Conservation (phyloP, 2,797 vertebrate species). For the Hyperoplus immaculatus region DNA sequence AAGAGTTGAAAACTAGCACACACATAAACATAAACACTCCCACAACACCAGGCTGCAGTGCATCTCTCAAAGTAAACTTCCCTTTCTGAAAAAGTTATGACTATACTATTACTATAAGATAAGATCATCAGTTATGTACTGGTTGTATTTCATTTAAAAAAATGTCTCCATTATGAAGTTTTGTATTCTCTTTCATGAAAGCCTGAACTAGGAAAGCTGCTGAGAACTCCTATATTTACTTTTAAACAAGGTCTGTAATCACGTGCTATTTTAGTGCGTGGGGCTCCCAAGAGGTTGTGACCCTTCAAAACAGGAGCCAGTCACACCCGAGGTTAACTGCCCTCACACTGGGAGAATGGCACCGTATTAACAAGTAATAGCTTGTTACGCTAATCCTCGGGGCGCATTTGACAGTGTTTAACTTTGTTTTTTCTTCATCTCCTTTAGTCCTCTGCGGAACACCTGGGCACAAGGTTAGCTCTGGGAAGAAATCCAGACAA, state of each 20-base stretch:
- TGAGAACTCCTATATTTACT: slow-evolving; percentile 81
- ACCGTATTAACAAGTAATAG: slow-evolving; percentile 83
- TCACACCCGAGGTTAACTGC: slow-evolving; percentile 82
- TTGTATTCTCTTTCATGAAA: slow-evolving; percentile 40
- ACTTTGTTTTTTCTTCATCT: slow-evolving; percentile 69
- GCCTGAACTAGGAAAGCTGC: slow-evolving; percentile 60
- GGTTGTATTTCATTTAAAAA: slow-evolving; percentile 6
- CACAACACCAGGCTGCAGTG: slow-evolving; percentile 20
- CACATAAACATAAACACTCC: neutral
- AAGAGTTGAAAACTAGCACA: slow-evolving; percentile 31
- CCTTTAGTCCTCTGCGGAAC: slow-evolving; percentile 63
- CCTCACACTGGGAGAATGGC: slow-evolving; percentile 80
- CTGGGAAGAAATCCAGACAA: slow-evolving; percentile 65
- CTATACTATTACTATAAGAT: neutral
- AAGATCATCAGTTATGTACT: neutral
- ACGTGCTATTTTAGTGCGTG: slow-evolving; percentile 81
- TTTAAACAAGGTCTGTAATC: slow-evolving; percentile 84
- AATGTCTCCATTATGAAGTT: slow-evolving; percentile 12
- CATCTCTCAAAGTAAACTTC: slow-evolving; percentile 27
- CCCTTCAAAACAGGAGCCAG: slow-evolving; percentile 83
- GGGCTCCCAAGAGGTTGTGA: slow-evolving; percentile 78
- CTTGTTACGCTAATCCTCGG: slow-evolving; percentile 79
- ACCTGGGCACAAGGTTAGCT: slow-evolving; percentile 78
- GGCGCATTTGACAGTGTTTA: slow-evolving; percentile 85
- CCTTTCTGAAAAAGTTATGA: slow-evolving; percentile 2